A percentile compares a stretch with the other conserved stretches of the same genome.
These are phyloP conservation scores for Oreochromis tanganicae DNA, from an alignment of 2,113 vertebrate species.

Conservation along the genomic window DNA sequence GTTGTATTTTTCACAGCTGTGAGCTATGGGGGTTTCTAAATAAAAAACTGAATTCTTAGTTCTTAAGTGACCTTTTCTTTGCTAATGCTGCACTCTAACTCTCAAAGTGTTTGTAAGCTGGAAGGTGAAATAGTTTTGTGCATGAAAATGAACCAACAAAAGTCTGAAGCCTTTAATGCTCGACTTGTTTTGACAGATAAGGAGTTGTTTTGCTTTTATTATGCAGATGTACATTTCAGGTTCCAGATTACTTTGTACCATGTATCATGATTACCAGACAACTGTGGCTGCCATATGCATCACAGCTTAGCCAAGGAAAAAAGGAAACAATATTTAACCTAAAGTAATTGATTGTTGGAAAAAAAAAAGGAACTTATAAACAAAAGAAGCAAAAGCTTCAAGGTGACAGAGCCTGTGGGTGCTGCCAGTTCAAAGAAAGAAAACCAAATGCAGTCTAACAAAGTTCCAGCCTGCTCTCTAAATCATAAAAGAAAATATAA, in stretches of 20 bases:
- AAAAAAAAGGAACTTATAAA: background rate
- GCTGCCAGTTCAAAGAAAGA: background rate
- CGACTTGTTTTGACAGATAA: constrained; percentile 9
- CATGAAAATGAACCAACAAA: background rate
- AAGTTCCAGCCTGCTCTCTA: background rate
- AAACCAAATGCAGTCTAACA: background rate
- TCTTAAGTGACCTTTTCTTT: constrained; percentile 1
- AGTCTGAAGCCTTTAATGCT: constrained; percentile 15
- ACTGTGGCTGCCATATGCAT: background rate
- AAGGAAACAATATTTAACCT: background rate
- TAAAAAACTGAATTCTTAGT: background rate
- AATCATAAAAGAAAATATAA: background rate
- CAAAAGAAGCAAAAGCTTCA: background rate
- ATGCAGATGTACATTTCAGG: background rate
- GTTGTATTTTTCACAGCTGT: constrained; percentile 15
- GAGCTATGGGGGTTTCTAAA: background rate
- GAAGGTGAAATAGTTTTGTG: background rate
- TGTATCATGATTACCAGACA: background rate
- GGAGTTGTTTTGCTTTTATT: background rate
- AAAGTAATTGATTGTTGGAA: background rate
- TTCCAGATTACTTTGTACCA: background rate
- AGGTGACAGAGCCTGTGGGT: background rate
- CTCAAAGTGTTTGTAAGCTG: background rate
- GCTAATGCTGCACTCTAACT: background rate
- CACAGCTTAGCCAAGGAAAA: background rate